phyloP scores from a whole-genome alignment of 1,140 invertebrate genomes.

The Polypedilum pembai region DNA sequence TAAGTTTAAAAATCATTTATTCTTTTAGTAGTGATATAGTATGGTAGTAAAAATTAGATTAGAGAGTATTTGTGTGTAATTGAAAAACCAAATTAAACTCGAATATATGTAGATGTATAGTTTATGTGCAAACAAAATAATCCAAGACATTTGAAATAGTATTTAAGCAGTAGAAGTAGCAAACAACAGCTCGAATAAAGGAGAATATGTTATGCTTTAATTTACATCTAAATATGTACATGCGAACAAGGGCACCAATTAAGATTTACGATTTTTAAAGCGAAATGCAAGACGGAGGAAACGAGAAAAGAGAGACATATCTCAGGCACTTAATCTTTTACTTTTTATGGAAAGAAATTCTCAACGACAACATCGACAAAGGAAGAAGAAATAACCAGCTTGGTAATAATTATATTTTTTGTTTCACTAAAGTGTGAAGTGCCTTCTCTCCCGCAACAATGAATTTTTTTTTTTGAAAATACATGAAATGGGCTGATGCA shows the following conservation, averaged over 20 bases:
- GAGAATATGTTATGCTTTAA: neutral
- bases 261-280: constrained; percentile 1
- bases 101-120: neutral
- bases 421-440: neutral
- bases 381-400: neutral
- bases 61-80: neutral
- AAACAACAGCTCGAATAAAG: neutral
- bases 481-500: constrained; percentile 5
- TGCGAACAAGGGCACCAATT: neutral
- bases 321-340: neutral
- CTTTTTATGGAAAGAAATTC: neutral
- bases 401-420: neutral
- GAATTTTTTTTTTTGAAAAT: neutral
- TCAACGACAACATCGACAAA: neutral
- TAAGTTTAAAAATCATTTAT: too few relatives aligned
- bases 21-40: too few relatives aligned
- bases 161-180: neutral
- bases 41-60: neutral
- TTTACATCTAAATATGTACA: constrained; percentile 5
- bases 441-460: neutral
- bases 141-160: neutral
- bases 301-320: neutral
- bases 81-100: neutral
- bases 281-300: neutral
- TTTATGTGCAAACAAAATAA: neutral